These are phyloP conservation scores for Tetragonula carbonaria DNA, from an alignment of 2,888 invertebrate genomes.

Conservation along the genomic window DNA sequence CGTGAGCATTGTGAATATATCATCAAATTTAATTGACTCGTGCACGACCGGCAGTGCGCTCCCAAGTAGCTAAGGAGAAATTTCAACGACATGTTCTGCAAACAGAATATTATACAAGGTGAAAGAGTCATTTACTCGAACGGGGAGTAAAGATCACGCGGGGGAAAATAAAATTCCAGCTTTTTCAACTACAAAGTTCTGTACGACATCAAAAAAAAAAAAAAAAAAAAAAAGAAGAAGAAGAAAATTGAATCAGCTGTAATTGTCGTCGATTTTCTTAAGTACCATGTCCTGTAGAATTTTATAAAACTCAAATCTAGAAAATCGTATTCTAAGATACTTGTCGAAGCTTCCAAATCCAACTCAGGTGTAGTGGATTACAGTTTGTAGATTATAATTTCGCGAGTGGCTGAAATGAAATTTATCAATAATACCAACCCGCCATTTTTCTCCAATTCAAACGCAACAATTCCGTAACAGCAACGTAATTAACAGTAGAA, in stretches of 20 bases:
- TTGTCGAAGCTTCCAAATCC: too few species aligned
- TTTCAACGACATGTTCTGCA: constrained; percentile 25
- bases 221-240: too few species aligned
- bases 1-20: constrained; percentile 15
- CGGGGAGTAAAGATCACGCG: not conserved
- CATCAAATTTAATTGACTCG: constrained; percentile 39
- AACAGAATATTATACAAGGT: constrained; percentile 15
- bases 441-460: not conserved
- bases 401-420: too few species aligned
- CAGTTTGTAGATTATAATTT: too few species aligned
- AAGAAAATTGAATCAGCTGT: too few species aligned
- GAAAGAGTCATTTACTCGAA: constrained; percentile 14
- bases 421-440: not conserved
- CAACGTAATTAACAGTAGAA: not conserved
- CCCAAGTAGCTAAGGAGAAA: constrained; percentile 28
- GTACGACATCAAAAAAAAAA: too few species aligned
- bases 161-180: not conserved
- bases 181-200: not conserved
- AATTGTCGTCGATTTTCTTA: too few species aligned
- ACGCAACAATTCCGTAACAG: not conserved
- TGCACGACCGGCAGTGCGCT: not conserved
- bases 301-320: too few species aligned
- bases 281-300: too few species aligned
- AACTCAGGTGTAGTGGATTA: too few species aligned
- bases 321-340: too few species aligned